These are phyloP conservation scores for Euglossa dilemma DNA, from an alignment of 1,140 invertebrate genomes.

Conservation along the genomic window DNA sequence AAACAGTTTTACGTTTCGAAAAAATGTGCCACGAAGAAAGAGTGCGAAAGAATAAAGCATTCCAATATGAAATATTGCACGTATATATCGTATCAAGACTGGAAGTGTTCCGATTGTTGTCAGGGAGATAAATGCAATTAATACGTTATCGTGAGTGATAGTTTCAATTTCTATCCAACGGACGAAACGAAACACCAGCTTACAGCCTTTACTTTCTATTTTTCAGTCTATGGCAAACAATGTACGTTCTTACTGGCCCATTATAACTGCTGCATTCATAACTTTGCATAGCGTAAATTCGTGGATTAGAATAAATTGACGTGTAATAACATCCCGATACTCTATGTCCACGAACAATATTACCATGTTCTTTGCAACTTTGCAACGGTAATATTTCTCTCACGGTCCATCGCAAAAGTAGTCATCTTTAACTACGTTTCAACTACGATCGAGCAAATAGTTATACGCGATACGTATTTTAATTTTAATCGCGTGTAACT, in stretches of 20 bases:
- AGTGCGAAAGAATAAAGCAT: conserved; percentile 88
- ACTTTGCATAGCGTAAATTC: conserved; percentile 1
- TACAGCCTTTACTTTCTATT: neutral
- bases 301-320: conserved; percentile 33
- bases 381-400: neutral
- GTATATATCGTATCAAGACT: conserved; percentile 98
- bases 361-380: neutral
- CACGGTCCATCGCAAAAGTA: no score
- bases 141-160: conserved; percentile 93
- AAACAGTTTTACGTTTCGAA: conserved; percentile 98
- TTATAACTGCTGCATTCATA: neutral
- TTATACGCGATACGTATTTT: neutral
- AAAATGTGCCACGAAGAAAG: conserved; percentile 90
- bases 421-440: no score
- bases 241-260: conserved; percentile 14
- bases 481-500: neutral
- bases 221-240: conserved; percentile 66
- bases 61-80: conserved; percentile 91
- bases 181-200: no score
- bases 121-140: conserved; percentile 98
- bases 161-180: neutral
- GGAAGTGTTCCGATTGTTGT: conserved; percentile 98
- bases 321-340: no score
- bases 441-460: neutral
- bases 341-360: neutral